Evolutionary conservation across 1,140 invertebrate species (phyloP).

Genomic region (Diorhabda carinulata): DNA sequence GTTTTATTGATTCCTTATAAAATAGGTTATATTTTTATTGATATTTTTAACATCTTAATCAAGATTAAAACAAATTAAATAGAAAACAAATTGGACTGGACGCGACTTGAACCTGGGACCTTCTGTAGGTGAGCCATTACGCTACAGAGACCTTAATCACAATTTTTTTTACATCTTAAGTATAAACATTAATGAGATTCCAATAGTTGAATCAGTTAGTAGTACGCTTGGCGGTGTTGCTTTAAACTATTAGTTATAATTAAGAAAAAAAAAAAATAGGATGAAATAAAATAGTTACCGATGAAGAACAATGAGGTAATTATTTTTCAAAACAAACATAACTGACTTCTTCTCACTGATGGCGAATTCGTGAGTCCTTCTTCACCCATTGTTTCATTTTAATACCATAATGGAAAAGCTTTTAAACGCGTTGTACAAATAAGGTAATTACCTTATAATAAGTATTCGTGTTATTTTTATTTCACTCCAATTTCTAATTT

Average conservation of each 20-base stretch:
- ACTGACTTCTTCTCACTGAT: background rate
- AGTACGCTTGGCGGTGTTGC: no score
- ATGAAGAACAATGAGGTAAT: background rate
- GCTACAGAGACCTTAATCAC: background rate
- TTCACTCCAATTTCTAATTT: conserved; percentile 1
- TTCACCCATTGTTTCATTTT: conserved; percentile 12
- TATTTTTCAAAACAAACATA: background rate
- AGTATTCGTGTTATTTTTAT: conserved; percentile 5
- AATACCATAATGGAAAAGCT: conserved; percentile 10
- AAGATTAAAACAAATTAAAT: no score
- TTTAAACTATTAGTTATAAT: no score
- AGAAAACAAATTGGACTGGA: no score
- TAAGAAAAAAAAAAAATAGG: background rate
- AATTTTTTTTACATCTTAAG: background rate
- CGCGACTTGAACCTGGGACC: no score
- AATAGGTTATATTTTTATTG: no score
- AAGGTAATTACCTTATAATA: conserved; percentile 18
- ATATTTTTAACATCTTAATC: no score
- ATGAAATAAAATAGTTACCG: background rate
- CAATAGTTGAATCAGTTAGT: no score
- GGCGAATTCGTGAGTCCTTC: conserved; percentile 17
- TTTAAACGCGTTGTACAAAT: conserved; percentile 16
- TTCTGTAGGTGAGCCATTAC: no score
- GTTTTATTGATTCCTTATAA: no score
- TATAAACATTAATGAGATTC: background rate